These are phyloP conservation scores for Tenebrio molitor DNA, from an alignment of 1,140 invertebrate genomes.

Conservation along the genomic window DNA sequence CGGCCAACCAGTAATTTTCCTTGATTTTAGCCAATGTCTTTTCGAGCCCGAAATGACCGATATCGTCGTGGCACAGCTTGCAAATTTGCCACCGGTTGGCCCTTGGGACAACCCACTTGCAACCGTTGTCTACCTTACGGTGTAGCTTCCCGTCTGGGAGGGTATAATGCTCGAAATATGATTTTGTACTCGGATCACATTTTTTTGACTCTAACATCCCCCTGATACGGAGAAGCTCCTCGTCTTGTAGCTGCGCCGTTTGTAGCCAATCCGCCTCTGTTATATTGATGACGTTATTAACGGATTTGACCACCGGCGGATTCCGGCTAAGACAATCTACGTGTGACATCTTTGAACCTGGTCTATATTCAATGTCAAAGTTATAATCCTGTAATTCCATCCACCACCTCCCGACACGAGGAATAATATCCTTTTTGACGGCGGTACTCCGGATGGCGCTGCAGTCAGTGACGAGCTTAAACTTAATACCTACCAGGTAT, in stretches of 20 bases:
- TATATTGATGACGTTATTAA: background rate
- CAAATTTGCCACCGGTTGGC: conserved; percentile 57
- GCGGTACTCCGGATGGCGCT: conserved; percentile 45
- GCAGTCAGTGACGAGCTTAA: conserved; percentile 60
- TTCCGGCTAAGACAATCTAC: conserved; percentile 48
- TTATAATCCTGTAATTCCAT: conserved; percentile 50
- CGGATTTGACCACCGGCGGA: background rate
- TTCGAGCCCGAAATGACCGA: conserved; percentile 59
- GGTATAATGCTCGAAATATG: conserved; percentile 54
- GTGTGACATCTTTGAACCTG: conserved; percentile 59
- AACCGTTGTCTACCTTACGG: conserved; percentile 48
- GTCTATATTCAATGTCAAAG: conserved; percentile 63
- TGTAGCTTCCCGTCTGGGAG: conserved; percentile 55
- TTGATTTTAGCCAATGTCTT: conserved; percentile 58
- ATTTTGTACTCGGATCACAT: conserved; percentile 4
- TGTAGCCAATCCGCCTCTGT: conserved; percentile 16
- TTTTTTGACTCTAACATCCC: conserved; percentile 21
- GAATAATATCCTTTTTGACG: conserved; percentile 50
- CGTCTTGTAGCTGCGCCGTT: conserved; percentile 1
- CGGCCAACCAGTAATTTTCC: conserved; percentile 60
- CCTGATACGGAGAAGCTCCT: background rate
- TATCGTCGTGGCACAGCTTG: conserved; percentile 61
- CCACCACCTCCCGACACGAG: conserved; percentile 54
- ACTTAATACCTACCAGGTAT: conserved; percentile 60
- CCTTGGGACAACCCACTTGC: conserved; percentile 59